Conservation (phyloP, 2,797 vertebrate genomes). For the Anniella stebbinsi region DNA sequence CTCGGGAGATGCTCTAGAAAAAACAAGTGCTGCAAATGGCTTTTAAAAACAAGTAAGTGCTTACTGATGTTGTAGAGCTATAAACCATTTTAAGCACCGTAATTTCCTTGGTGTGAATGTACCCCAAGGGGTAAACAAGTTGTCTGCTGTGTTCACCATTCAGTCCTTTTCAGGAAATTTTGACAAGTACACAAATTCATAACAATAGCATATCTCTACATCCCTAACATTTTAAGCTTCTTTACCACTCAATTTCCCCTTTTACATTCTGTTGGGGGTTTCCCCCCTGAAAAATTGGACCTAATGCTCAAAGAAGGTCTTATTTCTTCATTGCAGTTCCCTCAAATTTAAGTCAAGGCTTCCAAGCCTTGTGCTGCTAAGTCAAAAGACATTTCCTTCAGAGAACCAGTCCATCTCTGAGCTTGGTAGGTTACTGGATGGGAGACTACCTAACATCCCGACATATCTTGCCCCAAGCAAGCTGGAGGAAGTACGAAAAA, state of each 20-base stretch:
- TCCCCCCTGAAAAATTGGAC: neutral
- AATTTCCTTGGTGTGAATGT: neutral
- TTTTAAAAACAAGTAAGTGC: conserved; percentile 18
- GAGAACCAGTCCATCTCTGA: neutral
- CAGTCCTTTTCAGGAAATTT: neutral
- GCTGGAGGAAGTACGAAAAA: neutral
- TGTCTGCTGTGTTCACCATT: neutral
- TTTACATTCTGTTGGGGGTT: too few species aligned
- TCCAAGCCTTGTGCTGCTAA: too few species aligned
- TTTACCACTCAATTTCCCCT: neutral
- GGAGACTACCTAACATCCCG: neutral
- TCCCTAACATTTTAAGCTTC: neutral
- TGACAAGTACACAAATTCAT: neutral
- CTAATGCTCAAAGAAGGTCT: neutral
- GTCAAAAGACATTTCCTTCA: neutral
- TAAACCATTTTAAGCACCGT: neutral
- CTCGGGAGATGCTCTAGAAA: conserved; percentile 14
- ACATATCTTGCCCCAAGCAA: neutral
- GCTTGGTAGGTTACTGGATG: neutral
- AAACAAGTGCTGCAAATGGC: conserved; percentile 8
- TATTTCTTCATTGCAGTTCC: neutral
- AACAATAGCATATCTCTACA: neutral
- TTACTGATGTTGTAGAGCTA: neutral
- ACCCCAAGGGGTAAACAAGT: neutral
- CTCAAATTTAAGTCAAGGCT: neutral